Evolutionary conservation across 2,888 invertebrate species (phyloP).

Genomic region (Pachliopta kotzebuea): DNA sequence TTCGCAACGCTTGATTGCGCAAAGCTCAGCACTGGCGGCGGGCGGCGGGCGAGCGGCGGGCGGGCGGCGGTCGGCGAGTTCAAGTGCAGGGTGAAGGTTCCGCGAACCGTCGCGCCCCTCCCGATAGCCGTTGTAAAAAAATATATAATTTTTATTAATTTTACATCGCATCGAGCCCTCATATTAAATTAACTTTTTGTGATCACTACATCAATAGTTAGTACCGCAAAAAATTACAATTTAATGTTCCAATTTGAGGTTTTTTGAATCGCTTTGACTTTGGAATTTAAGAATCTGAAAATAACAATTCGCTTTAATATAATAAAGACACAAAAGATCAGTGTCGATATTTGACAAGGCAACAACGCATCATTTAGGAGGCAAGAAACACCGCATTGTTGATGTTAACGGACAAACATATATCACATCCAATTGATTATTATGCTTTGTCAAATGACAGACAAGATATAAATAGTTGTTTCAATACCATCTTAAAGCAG

Average conservation of each 20-base stretch:
- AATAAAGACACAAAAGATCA: constrained; percentile 4
- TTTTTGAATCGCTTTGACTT: neutral
- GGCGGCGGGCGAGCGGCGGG: constrained; percentile 47
- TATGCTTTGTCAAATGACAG: constrained; percentile 15
- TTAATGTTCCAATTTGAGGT: neutral
- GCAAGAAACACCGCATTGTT: constrained; percentile 1
- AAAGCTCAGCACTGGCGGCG: constrained; percentile 47
- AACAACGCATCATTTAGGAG: constrained; percentile 18
- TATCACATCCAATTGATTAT: constrained; percentile 5
- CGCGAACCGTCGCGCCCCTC: constrained; percentile 36
- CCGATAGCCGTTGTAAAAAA: constrained; percentile 17
- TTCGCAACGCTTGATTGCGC: constrained; percentile 62
- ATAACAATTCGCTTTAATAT: neutral
- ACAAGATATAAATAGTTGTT: constrained; percentile 18
- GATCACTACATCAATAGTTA: neutral
- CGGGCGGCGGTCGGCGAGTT: constrained; percentile 52
- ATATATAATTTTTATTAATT: constrained; percentile 16
- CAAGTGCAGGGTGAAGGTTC: constrained; percentile 79
- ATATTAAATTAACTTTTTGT: neutral
- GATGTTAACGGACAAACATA: constrained; percentile 23
- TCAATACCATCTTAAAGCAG: constrained; percentile 8
- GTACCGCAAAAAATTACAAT: neutral
- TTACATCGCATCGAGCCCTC: constrained; percentile 13
- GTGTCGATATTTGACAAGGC: constrained; percentile 17
- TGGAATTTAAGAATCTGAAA: too few species aligned